Evolutionary conservation across 1,140 invertebrate genomes (phyloP).

Genomic region (Hermetia illucens): DNA sequence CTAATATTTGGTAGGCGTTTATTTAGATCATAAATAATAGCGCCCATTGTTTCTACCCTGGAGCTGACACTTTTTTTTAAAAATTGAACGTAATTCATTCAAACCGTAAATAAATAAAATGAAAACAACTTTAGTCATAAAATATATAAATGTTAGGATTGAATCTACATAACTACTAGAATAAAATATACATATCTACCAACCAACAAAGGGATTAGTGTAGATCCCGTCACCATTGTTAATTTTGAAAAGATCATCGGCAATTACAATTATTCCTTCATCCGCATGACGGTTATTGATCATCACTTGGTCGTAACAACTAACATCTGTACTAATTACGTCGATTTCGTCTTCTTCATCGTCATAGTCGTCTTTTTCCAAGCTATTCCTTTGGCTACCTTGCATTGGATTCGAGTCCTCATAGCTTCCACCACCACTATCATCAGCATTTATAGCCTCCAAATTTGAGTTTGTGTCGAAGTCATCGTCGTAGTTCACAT

Average conservation of each 20-base stretch:
- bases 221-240: constrained; percentile 19
- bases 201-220: constrained; percentile 31
- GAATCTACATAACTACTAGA: too few relatives aligned
- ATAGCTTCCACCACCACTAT: constrained; percentile 28
- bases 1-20: too few relatives aligned
- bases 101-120: too few relatives aligned
- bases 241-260: constrained; percentile 16
- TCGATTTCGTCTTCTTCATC: constrained; percentile 23
- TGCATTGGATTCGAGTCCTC: constrained; percentile 27
- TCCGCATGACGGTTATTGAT: constrained; percentile 26
- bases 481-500: constrained; percentile 34
- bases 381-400: constrained; percentile 20
- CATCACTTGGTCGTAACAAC: constrained; percentile 26
- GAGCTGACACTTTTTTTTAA: too few relatives aligned
- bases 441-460: constrained; percentile 17
- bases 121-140: too few relatives aligned
- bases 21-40: too few relatives aligned
- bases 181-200: too few relatives aligned
- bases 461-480: constrained; percentile 31
- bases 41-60: too few relatives aligned
- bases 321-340: constrained; percentile 29
- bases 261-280: constrained; percentile 25
- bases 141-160: too few relatives aligned
- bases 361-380: constrained; percentile 28
- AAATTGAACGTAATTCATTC: too few relatives aligned